A percentile compares a stretch with the other conserved stretches of the same genome.
Evolutionary conservation across 1,140 invertebrate species (phyloP).

Genomic region (Nylanderia fulva): DNA sequence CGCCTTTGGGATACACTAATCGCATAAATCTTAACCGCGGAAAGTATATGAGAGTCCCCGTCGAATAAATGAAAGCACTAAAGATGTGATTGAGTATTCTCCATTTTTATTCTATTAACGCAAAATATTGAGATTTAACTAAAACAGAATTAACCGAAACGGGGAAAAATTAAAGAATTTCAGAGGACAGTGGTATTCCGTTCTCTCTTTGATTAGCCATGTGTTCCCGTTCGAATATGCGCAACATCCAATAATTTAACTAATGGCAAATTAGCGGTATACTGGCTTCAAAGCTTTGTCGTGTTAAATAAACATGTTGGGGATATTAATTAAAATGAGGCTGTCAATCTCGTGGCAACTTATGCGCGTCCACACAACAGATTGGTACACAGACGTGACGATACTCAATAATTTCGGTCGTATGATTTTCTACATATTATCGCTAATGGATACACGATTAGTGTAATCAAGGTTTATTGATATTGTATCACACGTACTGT

Average conservation of each 20-base stretch:
- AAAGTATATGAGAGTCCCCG: constrained; percentile 1
- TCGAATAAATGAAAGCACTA: neutral
- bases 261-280: constrained; percentile 43
- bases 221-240: constrained; percentile 5
- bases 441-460: constrained; percentile 41
- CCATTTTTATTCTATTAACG: neutral
- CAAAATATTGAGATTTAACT: neutral
- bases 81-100: neutral
- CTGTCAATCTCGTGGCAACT: constrained; percentile 43
- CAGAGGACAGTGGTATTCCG: neutral
- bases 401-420: constrained; percentile 36
- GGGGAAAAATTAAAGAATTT: constrained; percentile 12
- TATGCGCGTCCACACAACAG: constrained; percentile 12
- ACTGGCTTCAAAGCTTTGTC: constrained; percentile 52
- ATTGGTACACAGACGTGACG: constrained; percentile 23
- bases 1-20: constrained; percentile 23
- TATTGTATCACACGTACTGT: neutral
- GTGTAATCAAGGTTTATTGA: constrained; percentile 44
- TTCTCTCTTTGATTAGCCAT: constrained; percentile 17
- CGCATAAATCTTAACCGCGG: constrained; percentile 37
- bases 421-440: constrained; percentile 59
- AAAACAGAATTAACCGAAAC: neutral
- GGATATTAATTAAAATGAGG: constrained; percentile 55
- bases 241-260: constrained; percentile 37
- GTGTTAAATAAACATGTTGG: constrained; percentile 53